A percentile compares a stretch with the other conserved stretches of the same genome.
phyloP scores from a whole-genome alignment of 2,888 invertebrate genomes.

The Agonopterix arenella region DNA sequence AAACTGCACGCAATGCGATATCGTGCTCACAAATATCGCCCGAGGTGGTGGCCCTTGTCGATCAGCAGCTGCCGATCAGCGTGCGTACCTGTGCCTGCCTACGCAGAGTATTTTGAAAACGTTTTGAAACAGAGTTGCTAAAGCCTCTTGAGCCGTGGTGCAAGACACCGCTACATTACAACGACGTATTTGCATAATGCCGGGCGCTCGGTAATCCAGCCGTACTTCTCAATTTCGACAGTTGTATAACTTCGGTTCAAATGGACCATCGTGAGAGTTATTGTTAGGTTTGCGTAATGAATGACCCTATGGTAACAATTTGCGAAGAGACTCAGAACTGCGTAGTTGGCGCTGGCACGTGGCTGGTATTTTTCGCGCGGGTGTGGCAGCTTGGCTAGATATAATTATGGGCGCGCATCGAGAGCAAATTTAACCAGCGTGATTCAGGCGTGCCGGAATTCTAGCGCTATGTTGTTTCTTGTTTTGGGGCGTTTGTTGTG shows the following conservation, averaged over 20 bases:
- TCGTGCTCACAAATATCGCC: constrained; percentile 26
- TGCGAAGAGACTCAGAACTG: constrained; percentile 22
- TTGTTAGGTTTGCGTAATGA: constrained; percentile 24
- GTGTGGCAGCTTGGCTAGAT: constrained; percentile 36
- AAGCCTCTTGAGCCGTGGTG: constrained; percentile 68
- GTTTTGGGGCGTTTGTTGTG: constrained; percentile 67
- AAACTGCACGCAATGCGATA: constrained; percentile 32
- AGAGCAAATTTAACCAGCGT: constrained; percentile 47
- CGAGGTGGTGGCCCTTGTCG: constrained; percentile 30
- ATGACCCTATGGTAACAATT: constrained; percentile 24
- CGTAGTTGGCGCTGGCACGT: constrained; percentile 47
- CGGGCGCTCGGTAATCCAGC: constrained; percentile 53
- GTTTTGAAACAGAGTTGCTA: constrained; percentile 69
- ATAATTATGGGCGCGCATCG: constrained; percentile 35
- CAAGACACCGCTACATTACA: constrained; percentile 63
- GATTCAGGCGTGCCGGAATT: constrained; percentile 69
- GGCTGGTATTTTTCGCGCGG: constrained; percentile 37
- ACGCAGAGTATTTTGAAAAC: constrained; percentile 63
- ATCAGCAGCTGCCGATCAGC: constrained; percentile 34
- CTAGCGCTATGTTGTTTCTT: constrained; percentile 46
- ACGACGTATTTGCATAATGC: constrained; percentile 69
- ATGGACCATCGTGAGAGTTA: constrained; percentile 23
- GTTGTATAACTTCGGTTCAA: constrained; percentile 49
- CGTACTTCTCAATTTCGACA: constrained; percentile 46
- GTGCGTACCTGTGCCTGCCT: constrained; percentile 45